These are phyloP conservation scores for Telenomus remus DNA, from an alignment of 1,140 invertebrate genomes.

Conservation along the genomic window DNA sequence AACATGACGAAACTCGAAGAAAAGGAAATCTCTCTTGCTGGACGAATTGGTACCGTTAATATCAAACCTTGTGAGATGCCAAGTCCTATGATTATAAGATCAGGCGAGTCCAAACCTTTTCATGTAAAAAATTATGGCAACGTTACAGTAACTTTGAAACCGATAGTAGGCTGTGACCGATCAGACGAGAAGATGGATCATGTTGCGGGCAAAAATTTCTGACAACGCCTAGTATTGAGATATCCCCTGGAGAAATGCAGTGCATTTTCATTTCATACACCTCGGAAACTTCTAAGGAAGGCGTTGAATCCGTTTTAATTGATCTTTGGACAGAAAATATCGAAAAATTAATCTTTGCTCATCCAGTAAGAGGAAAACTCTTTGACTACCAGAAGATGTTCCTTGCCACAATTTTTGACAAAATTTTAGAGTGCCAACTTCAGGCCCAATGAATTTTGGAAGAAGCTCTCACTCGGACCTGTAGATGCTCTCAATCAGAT, in stretches of 20 bases:
- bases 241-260: background rate
- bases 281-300: background rate
- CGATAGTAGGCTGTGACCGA: no score
- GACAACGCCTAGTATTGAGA: background rate
- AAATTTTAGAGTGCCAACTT: no score
- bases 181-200: no score
- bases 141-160: no score
- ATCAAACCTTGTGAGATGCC: slow-evolving; percentile 61
- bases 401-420: no score
- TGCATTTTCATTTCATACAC: background rate
- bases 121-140: background rate
- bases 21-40: slow-evolving; percentile 60
- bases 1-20: slow-evolving; percentile 38
- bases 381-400: no score
- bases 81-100: slow-evolving; percentile 27
- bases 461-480: no score
- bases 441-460: no score
- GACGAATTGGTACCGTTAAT: slow-evolving; percentile 56
- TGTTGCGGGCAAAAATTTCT: no score
- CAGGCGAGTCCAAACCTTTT: background rate
- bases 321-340: background rate
- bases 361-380: no score
- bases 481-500: slow-evolving; percentile 18
- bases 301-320: background rate
- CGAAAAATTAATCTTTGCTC: background rate